phyloP scores from a whole-genome alignment of 2,888 invertebrate species.

The Catotricha subobsoleta region DNA sequence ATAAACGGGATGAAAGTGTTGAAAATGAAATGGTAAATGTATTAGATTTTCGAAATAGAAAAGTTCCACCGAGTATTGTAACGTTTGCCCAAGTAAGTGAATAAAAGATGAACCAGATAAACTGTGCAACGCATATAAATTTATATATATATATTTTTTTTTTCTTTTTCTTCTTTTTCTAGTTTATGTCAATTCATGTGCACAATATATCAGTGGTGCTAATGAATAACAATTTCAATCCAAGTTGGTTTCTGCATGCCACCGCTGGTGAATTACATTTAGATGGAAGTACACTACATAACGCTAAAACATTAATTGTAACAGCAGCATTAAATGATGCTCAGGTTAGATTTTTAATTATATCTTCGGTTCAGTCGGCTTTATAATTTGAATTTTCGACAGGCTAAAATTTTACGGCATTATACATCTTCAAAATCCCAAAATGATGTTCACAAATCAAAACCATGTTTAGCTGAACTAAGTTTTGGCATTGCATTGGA shows the following conservation, averaged over 20 bases:
- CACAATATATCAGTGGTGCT: constrained; percentile 49
- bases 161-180: constrained; percentile 12
- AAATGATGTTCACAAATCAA: background rate
- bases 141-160: constrained; percentile 4
- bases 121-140: too few species aligned
- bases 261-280: constrained; percentile 50
- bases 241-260: constrained; percentile 51
- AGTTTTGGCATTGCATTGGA: constrained; percentile 57
- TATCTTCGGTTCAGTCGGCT: too few species aligned
- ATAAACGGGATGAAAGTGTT: too few species aligned
- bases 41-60: constrained; percentile 54
- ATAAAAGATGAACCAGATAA: too few species aligned
- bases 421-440: background rate
- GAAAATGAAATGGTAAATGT: background rate
- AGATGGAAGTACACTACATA: constrained; percentile 48
- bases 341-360: constrained; percentile 30
- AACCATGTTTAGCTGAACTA: constrained; percentile 49
- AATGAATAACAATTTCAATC: constrained; percentile 39
- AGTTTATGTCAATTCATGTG: constrained; percentile 76
- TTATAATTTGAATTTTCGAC: background rate
- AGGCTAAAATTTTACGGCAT: constrained; percentile 11
- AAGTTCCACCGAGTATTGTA: constrained; percentile 60
- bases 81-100: constrained; percentile 62
- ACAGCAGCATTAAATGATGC: constrained; percentile 51
- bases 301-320: constrained; percentile 48